phyloP scores from a whole-genome alignment of 2,113 vertebrate species.

The Nycticorax nycticorax region DNA sequence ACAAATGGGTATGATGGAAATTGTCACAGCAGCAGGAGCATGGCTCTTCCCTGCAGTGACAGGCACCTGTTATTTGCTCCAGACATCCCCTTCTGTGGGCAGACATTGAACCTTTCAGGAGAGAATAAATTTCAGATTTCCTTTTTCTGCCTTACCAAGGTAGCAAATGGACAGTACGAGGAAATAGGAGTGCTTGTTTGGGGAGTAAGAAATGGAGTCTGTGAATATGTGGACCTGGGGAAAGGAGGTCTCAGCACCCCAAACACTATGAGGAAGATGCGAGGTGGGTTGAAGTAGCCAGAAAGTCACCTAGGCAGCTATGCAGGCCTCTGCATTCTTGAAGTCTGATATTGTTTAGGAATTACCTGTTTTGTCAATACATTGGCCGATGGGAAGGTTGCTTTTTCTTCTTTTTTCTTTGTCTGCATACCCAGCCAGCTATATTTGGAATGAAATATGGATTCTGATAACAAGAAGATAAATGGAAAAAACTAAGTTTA shows the following conservation, averaged over 20 bases:
- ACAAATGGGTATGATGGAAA: neutral
- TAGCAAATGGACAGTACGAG: neutral
- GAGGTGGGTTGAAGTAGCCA: neutral
- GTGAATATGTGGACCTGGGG: neutral
- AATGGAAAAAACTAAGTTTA: neutral
- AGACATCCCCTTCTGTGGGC: neutral
- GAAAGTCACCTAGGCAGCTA: neutral
- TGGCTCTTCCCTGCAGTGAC: neutral
- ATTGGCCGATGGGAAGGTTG: neutral
- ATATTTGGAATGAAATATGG: neutral
- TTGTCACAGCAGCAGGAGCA: neutral
- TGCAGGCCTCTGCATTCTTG: neutral
- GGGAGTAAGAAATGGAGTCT: neutral
- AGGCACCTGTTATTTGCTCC: neutral
- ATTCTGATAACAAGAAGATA: neutral
- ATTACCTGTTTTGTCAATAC: neutral
- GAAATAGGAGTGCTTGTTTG: neutral
- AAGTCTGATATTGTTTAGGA: neutral
- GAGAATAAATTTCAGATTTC: neutral
- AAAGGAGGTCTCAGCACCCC: neutral
- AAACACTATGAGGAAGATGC: neutral
- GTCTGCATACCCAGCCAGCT: neutral
- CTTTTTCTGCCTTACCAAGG: neutral
- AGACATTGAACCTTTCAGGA: neutral
- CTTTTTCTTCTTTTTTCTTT: neutral